A percentile compares a stretch with the other conserved stretches of the same genome.
phyloP scores from a whole-genome alignment of 2,113 vertebrate species.

The Camelus bactrianus region DNA sequence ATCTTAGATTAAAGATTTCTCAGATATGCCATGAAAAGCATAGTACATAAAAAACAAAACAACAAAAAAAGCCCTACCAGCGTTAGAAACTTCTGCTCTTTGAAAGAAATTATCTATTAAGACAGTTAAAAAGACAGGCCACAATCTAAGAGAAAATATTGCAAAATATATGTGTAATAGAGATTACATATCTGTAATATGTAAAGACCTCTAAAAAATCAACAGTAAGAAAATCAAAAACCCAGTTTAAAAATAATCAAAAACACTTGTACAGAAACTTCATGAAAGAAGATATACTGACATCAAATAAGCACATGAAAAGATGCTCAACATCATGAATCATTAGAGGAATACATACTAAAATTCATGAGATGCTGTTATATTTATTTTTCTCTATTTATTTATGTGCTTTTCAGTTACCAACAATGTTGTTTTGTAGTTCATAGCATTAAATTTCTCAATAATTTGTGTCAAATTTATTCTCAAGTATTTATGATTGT shows the following conservation, averaged over 20 bases:
- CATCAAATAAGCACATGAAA: not conserved
- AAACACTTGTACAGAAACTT: not conserved
- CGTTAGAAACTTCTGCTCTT: not conserved
- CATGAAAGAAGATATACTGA: not conserved
- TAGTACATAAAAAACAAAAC: not conserved
- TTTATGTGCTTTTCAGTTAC: not conserved
- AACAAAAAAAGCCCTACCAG: not conserved
- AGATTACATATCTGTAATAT: not conserved
- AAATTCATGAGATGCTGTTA: not conserved
- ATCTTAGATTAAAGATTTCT: not conserved
- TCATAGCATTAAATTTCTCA: not conserved
- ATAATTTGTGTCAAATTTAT: not conserved
- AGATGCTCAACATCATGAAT: not conserved
- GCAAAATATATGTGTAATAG: not conserved
- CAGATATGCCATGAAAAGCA: not conserved
- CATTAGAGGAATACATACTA: not conserved
- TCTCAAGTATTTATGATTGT: not conserved
- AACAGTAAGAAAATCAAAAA: not conserved
- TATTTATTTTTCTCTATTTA: not conserved
- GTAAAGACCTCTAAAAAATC: not conserved
- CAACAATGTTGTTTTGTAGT: not conserved
- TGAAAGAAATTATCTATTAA: not conserved
- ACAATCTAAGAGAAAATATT: not conserved
- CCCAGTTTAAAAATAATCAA: not conserved
- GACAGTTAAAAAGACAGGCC: not conserved